phyloP scores from a whole-genome alignment of 1,140 invertebrate species.

The Euborellia annulipes region DNA sequence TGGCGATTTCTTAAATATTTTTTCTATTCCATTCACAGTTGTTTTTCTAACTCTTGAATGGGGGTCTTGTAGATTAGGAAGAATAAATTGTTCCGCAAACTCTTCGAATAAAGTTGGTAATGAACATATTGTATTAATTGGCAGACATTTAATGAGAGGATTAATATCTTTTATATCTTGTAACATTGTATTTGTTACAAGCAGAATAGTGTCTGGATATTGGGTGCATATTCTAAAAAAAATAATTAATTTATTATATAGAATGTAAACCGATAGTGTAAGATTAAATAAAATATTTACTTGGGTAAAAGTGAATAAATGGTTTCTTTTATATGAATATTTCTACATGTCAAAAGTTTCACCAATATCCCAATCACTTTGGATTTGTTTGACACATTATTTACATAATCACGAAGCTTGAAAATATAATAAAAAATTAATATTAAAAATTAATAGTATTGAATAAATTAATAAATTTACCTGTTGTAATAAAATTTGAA shows the following conservation, averaged over 20 bases:
- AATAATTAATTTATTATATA: slow-evolving; percentile 1
- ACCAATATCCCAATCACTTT: slow-evolving; percentile 3
- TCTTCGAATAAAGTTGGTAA: slow-evolving; percentile 3
- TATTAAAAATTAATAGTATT: no score
- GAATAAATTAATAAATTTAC: neutral
- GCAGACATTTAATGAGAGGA: slow-evolving; percentile 8
- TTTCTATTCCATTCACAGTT: neutral
- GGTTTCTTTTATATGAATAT: slow-evolving; percentile 4
- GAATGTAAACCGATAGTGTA: neutral
- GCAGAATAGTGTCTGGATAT: slow-evolving; percentile 3
- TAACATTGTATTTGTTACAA: slow-evolving; percentile 5
- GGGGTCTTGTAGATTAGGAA: neutral
- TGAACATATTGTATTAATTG: slow-evolving; percentile 1
- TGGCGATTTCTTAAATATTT: slow-evolving; percentile 1
- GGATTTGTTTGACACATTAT: neutral
- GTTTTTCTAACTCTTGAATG: slow-evolving; percentile 6
- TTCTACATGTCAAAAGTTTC: slow-evolving; percentile 1
- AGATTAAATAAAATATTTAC: neutral
- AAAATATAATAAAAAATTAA: neutral
- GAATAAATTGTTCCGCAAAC: neutral
- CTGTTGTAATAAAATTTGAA: neutral
- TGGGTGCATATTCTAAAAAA: slow-evolving; percentile 4
- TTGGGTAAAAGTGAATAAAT: slow-evolving; percentile 4
- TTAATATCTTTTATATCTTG: slow-evolving; percentile 7
- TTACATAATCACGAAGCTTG: slow-evolving; percentile 5